Base-by-base conservation (phyloP, 1,140 invertebrate genomes). In the Cephus cinctus region DNA sequence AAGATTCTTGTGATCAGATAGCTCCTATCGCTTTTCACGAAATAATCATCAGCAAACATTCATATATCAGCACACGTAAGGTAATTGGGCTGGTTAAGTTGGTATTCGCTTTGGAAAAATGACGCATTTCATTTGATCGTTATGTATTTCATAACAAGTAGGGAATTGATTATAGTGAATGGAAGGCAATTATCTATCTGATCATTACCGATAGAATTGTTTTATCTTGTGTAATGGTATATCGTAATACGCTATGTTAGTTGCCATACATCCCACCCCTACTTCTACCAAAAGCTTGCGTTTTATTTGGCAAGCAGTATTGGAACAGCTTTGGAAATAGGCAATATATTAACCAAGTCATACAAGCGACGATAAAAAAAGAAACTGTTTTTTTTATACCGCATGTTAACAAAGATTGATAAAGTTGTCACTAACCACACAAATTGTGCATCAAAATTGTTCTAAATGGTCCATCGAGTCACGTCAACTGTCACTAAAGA, bases 401-500 rank as follows among this genome's bases (percentile, higher is more conserved):
- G 52, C 50, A 58, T 57, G 56, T 35, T 53, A 58, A 50, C 41
- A 54, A 54, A 11, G 38, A 54, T 52, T 44, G 47, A 47, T 51
- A 50, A 49, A 59, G 8, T 57, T 52, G 54, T 68, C 43, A 63
- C 62, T 65, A 65, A 65, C 54, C 49, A n/a, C n/a, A n/a, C n/a
- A n/a, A n/a, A 30, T 30, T 30, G 11, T 30, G 27, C 27, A 30
- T 30, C 12, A 12, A 9, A 9, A 12, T 30, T 36, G n/a, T n/a
- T n/a, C n/a, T n/a, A n/a, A n/a, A n/a, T n/a, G n/a, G n/a, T n/a
- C n/a, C n/a, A n/a, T n/a, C n/a, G n/a, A n/a, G n/a, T n/a, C n/a
- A n/a, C n/a, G n/a, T n/a, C n/a, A n/a, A n/a, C n/a, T n/a, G n/a
- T n/a, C n/a, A n/a, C n/a, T n/a, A n/a, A n/a, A n/a, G n/a, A n/a